Conservation (phyloP, 2,113 vertebrate species). For the Peromyscus leucopus region DNA sequence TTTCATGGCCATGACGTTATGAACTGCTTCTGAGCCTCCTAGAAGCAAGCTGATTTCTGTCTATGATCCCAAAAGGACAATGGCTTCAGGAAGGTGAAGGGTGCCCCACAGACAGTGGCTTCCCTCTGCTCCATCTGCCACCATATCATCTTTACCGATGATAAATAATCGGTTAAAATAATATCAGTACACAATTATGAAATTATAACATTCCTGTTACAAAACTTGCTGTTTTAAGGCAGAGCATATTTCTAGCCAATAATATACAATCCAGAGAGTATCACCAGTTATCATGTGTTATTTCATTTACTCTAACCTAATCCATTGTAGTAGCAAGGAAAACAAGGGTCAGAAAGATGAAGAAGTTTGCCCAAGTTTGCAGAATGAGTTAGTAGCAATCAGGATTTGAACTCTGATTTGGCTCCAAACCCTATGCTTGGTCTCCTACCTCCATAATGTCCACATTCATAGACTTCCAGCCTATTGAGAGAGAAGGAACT, state of each 20-base stretch:
- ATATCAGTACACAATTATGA: background rate
- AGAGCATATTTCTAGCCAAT: background rate
- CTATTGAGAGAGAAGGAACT: background rate
- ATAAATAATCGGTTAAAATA: slow-evolving; percentile 1
- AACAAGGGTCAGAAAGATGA: background rate
- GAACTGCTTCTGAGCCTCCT: slow-evolving; percentile 13
- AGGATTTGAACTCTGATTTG: background rate
- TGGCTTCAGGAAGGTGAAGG: background rate
- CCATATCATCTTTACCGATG: background rate
- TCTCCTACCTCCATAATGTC: background rate
- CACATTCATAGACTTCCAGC: background rate
- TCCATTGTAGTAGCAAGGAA: background rate
- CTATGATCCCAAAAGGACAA: slow-evolving; percentile 12
- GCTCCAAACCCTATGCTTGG: background rate
- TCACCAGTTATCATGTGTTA: no score
- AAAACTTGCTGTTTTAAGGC: background rate
- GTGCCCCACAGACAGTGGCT: background rate
- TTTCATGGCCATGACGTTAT: background rate
- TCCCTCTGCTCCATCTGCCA: background rate
- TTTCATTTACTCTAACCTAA: background rate
- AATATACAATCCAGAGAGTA: background rate
- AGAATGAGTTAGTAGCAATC: background rate
- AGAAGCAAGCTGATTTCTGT: background rate
- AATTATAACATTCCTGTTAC: background rate
- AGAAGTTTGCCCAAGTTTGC: background rate